Evolutionary conservation across 1,140 invertebrate genomes (phyloP).

Genomic region (Hypsibius dujardini): DNA sequence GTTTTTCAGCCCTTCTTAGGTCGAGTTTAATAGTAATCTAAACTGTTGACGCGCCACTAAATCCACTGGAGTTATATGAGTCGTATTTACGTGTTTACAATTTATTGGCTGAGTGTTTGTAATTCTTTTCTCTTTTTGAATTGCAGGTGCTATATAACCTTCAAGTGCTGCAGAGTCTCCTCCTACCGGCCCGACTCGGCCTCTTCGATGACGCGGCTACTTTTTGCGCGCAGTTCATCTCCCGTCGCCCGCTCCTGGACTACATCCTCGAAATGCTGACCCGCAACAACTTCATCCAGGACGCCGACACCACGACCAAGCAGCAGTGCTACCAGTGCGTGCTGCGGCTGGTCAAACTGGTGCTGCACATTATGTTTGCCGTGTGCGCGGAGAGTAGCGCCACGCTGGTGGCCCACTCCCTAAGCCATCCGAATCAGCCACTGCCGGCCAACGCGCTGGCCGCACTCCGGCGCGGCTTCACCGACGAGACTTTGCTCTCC

Average conservation of each 20-base stretch:
- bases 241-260: conserved; percentile 57
- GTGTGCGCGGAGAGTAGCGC: not conserved
- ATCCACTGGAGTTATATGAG: too few species aligned
- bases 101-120: too few species aligned
- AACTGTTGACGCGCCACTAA: too few species aligned
- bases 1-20: too few species aligned
- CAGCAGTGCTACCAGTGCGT: conserved; percentile 37
- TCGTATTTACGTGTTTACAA: too few species aligned
- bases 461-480: not conserved
- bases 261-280: conserved; percentile 59
- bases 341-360: conserved; percentile 67
- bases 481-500: not conserved
- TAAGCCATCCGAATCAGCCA: too few species aligned
- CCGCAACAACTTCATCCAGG: conserved; percentile 66
- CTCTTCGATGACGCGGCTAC: conserved; percentile 60
- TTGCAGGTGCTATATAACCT: conserved; percentile 22
- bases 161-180: conserved; percentile 69
- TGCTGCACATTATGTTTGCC: conserved; percentile 36
- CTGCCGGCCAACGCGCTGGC: not conserved
- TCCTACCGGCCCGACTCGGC: conserved; percentile 73
- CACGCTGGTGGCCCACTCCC: not conserved
- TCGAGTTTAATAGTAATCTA: too few species aligned
- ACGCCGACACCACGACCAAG: conserved; percentile 59
- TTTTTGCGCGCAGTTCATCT: conserved; percentile 73
- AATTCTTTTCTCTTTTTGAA: not conserved